These are phyloP conservation scores for Cyanoramphus novaezelandiae DNA, from an alignment of 2,113 vertebrate genomes.

Conservation along the genomic window DNA sequence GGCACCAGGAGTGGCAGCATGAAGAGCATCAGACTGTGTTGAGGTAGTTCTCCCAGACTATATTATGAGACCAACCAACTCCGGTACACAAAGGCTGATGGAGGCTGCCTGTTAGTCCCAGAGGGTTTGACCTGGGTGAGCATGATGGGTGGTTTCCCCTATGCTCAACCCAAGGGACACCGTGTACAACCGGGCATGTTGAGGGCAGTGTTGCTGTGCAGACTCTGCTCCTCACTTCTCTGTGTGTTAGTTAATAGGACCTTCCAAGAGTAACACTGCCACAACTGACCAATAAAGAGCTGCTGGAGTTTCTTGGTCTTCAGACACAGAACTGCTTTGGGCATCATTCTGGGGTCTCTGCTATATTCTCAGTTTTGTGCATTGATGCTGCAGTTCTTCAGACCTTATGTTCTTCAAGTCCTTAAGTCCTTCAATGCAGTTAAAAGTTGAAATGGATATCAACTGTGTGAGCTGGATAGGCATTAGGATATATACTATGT, in stretches of 20 bases:
- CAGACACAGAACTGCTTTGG: not conserved
- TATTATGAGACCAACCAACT: conserved; percentile 44
- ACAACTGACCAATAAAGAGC: not conserved
- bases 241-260: not conserved
- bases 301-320: not conserved
- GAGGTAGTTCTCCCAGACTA: conserved; percentile 70
- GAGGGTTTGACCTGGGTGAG: conserved; percentile 15
- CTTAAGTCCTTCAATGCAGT: not conserved
- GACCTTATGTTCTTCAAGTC: not conserved
- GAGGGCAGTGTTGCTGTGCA: not conserved
- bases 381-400: not conserved
- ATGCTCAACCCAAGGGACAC: not conserved
- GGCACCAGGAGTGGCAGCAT: conserved; percentile 67
- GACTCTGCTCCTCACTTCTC: not conserved
- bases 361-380: not conserved
- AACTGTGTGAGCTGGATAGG: not conserved
- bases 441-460: not conserved
- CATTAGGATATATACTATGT: not conserved
- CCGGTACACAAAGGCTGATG: conserved; percentile 27
- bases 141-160: not conserved
- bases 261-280: no score
- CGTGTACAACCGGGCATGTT: not conserved
- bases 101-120: conserved; percentile 50
- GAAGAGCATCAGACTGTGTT: conserved; percentile 69
- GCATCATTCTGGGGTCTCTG: not conserved